Evolutionary conservation across 2,888 invertebrate genomes (phyloP), one percentile per base, ranked within the genome.

Genomic region (Polietes domitor): DNA sequence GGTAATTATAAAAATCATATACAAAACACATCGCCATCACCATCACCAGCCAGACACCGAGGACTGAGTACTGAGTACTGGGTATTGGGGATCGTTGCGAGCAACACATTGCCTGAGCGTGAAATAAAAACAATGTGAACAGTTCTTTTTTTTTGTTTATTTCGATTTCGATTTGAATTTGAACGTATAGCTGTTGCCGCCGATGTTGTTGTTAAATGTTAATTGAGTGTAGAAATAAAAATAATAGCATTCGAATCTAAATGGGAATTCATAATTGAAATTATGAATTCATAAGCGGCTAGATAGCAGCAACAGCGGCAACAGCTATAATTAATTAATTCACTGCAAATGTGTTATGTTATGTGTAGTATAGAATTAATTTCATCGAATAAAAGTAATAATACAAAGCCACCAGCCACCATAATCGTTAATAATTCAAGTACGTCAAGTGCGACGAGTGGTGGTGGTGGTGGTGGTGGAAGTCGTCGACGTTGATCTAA

Each of bases 1-100:
- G 84, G 84, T 75, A 84, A 84, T 81, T 84, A 79, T 41, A 81
- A 84, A 84, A 28, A 50, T 50, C 19, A 17, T 15, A 15, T 24
- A 24, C 26, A 21, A 58, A 53, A 58, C 21, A 24, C 26, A 58
- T 24, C 17, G 12, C 6, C 19, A 7, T 21, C 17, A 21, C 26
- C 26, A 26, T 0, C 7, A 4, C 2, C 47, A 47, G 47, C 3
- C 47, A 3, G 15, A 47, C 47, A 47, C 15, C 47, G n/a, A n/a
- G 5, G 21, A 5, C 24, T 32, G 32, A 32, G 9, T n/a, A 32
- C 32, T 32, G n/a, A n/a, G 32, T 32, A 6, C 32, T 32, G 32
- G 4, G 5, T 32, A 32, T 32, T 32, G 4, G 32, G 9, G 9
- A 32, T 32, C 9, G 32, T 32, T n/a, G 5, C 32, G 32, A 32